Conservation (phyloP, 2,113 vertebrate genomes). For the Alaudala cheleensis region DNA sequence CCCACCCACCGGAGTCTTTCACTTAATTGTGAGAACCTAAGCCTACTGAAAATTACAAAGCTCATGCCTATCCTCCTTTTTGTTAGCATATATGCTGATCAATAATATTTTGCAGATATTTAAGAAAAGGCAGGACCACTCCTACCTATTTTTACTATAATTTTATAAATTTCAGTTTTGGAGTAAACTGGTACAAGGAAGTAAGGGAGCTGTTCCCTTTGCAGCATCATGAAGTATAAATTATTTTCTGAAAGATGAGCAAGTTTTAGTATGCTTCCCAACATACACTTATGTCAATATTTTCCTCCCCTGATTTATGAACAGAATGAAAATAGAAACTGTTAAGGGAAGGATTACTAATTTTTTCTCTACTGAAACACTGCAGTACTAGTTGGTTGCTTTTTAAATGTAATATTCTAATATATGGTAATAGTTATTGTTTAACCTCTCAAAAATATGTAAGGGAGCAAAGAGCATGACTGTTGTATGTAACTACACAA, state of each 20-base stretch:
- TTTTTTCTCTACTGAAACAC: background rate
- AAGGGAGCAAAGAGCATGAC: background rate
- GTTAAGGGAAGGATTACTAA: background rate
- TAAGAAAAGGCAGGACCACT: background rate
- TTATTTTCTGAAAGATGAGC: background rate
- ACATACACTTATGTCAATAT: background rate
- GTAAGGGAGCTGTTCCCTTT: background rate
- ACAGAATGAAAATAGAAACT: background rate
- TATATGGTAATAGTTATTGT: background rate
- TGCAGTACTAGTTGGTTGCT: rapidly evolving
- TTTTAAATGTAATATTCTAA: background rate
- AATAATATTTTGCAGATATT: background rate
- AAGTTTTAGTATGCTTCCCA: background rate
- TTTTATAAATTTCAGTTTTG: background rate
- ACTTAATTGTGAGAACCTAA: background rate
- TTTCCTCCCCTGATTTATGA: background rate
- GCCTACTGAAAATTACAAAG: background rate
- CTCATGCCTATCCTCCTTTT: background rate
- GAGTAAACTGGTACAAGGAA: background rate
- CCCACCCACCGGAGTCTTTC: background rate
- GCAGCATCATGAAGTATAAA: background rate
- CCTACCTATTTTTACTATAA: background rate
- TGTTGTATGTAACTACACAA: background rate
- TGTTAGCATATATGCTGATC: background rate
- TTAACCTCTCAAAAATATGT: background rate